These are phyloP conservation scores for Drosophila mayri DNA, from an alignment of 1,140 invertebrate species.

Conservation along the genomic window DNA sequence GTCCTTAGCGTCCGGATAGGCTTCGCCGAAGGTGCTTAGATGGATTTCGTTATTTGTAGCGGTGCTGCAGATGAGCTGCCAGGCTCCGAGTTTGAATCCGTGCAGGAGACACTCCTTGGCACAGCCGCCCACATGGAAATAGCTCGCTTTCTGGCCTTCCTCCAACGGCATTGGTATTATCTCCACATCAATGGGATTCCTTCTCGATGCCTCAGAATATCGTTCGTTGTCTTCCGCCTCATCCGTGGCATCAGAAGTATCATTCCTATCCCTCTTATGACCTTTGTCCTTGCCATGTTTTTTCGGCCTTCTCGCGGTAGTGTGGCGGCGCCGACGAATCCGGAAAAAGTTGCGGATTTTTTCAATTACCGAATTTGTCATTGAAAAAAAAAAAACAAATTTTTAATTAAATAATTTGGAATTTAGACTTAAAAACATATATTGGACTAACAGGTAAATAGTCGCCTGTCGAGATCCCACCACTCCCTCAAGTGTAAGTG, in stretches of 20 bases:
- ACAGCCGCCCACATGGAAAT: slow-evolving; percentile 43
- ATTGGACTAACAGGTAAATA: not conserved
- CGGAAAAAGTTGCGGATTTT: not conserved
- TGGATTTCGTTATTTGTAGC: not conserved
- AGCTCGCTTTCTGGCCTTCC: slow-evolving; percentile 26
- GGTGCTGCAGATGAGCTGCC: slow-evolving; percentile 37
- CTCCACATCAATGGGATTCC: not conserved
- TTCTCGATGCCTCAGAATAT: not conserved
- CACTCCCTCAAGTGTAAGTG: not conserved
- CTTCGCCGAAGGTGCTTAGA: slow-evolving; percentile 29
- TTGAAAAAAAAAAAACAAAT: not conserved
- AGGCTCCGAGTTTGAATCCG: slow-evolving; percentile 48
- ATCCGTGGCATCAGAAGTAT: not conserved
- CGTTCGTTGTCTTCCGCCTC: not conserved
- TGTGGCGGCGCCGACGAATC: not conserved
- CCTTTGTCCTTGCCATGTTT: too few relatives aligned
- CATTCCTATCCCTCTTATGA: too few relatives aligned
- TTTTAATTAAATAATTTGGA: not conserved
- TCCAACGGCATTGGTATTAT: not conserved
- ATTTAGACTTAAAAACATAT: slow-evolving; percentile 8
- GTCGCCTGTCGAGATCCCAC: not conserved
- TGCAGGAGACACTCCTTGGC: slow-evolving; percentile 44
- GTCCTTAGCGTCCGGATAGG: not conserved
- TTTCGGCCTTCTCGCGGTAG: not conserved
- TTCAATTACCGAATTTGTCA: not conserved